Conservation (phyloP, 2,113 vertebrate species). For the Vimba vimba region DNA sequence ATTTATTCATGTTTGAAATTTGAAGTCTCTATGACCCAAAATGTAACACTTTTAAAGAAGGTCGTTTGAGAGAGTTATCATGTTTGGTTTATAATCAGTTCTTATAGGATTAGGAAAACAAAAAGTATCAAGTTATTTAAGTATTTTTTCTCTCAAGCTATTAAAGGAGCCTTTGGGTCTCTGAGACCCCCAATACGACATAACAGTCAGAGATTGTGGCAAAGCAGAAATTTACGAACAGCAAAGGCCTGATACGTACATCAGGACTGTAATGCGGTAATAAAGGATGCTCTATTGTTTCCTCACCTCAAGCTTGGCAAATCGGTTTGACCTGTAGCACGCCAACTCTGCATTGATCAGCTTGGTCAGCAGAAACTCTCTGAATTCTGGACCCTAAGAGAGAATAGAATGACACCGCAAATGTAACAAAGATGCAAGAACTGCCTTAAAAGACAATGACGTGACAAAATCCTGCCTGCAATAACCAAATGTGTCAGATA, state of each 20-base stretch:
- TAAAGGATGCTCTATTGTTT: constrained; percentile 7
- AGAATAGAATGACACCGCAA: constrained; percentile 37
- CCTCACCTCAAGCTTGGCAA: constrained; percentile 91
- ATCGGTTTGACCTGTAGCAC: constrained; percentile 95
- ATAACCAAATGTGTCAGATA: background rate
- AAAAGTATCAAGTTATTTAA: background rate
- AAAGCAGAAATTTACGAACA: background rate
- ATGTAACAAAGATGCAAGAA: constrained; percentile 20
- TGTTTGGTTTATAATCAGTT: background rate
- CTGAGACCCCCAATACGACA: background rate
- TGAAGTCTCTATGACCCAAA: background rate
- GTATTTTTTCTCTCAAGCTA: background rate
- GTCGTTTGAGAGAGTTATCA: background rate
- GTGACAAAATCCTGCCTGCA: constrained; percentile 2
- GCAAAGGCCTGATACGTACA: too few relatives aligned
- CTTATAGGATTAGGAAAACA: background rate
- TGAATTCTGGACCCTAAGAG: constrained; percentile 86
- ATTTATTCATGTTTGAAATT: background rate
- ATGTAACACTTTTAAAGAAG: background rate
- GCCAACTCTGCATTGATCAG: constrained; percentile 92
- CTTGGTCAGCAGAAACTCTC: constrained; percentile 94
- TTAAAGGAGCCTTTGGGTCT: background rate
- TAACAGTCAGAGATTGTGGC: background rate
- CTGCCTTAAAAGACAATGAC: background rate
- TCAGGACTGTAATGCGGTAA: background rate